Percentiles rank a stretch among this genome's conserved stretches.
Evolutionary conservation across 2,888 invertebrate species (phyloP).

Genomic region (Orthosia cruda): DNA sequence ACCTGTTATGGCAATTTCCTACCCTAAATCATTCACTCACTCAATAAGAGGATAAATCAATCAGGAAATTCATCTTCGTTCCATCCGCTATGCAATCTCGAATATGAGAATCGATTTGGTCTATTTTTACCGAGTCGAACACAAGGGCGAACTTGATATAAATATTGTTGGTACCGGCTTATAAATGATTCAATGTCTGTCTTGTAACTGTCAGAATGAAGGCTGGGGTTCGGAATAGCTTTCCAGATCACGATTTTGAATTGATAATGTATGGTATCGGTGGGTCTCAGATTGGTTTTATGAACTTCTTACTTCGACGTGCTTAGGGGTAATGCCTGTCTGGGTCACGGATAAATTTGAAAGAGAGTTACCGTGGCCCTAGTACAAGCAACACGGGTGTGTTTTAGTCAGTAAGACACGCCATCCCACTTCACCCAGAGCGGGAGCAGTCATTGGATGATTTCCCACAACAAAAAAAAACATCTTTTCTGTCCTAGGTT

Average conservation of each 20-base stretch:
- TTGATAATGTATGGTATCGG: slow-evolving; percentile 16
- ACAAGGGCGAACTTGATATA: slow-evolving; percentile 12
- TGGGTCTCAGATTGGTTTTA: background rate
- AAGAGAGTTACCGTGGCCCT: no score
- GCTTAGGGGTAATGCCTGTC: no score
- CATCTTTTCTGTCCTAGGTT: background rate
- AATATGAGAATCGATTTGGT: slow-evolving; percentile 54
- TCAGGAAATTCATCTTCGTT: slow-evolving; percentile 57
- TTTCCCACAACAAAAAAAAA: no score
- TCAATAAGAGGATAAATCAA: slow-evolving; percentile 44
- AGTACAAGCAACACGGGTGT: no score
- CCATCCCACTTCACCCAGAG: no score
- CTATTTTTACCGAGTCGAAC: slow-evolving; percentile 50
- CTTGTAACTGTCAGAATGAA: slow-evolving; percentile 38
- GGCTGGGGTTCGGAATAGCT: slow-evolving; percentile 2
- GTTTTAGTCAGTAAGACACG: no score
- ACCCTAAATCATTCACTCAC: slow-evolving; percentile 26
- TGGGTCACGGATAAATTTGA: no score
- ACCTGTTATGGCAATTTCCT: slow-evolving; percentile 32
- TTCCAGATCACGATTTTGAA: slow-evolving; percentile 4
- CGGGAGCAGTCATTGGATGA: no score
- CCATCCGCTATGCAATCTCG: slow-evolving; percentile 48
- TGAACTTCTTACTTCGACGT: background rate
- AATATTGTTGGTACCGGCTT: slow-evolving; percentile 24
- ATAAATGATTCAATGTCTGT: slow-evolving; percentile 38